Base-by-base conservation (phyloP, 1,140 invertebrate species). In the Drosophila nigromelanica region DNA sequence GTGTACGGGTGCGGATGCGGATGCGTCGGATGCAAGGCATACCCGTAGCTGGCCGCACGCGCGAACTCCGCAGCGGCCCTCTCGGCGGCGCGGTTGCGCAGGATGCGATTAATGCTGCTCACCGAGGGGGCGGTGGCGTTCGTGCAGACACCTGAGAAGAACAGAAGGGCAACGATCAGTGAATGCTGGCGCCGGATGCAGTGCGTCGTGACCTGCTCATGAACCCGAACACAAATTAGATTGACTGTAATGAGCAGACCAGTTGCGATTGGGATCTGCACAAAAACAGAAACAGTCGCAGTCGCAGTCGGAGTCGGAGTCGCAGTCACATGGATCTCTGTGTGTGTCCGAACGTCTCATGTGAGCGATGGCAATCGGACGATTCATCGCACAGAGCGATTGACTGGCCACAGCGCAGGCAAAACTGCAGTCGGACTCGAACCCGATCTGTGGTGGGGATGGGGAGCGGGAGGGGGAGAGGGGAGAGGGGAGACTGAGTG, bases 41-140 rank as follows among this genome's bases (percentile, higher is more conserved):
- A 98, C 0, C 97, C 97, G 91, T 98, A 98, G 14, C 97, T 97
- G 1, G 97, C 97, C 0, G 97, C 97, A 3, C 97, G 92, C 0
- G 97, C 97, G 85, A 98, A 98, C 92, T 98, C 97, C 0, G 97
- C 97, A 0, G 97, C 97, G 0, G 97, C 97, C n/a, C 97, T 92
- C 91, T 98, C 97, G 0, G 97, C 97, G 0, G 97, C 97, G 12
- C 97, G 93, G 90, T 98, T 98, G 58, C 97, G 92, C 47, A 98
- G 92, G 76, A 98, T 98, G 73, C 98, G 94, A 92, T 98, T 98
- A 86, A 98, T 98, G 72, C 97, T 98, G 77, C 96, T 97, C 0
- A 98, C 98, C 40, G 97, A 98, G 0, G 97, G 97, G 43, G 94
- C 97, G 67, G 95, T 97, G 69, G 96, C 96, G 92, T 98, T 98